Evolutionary conservation across 2,888 invertebrate genomes (phyloP).

Genomic region (Xestia rhomboidea): DNA sequence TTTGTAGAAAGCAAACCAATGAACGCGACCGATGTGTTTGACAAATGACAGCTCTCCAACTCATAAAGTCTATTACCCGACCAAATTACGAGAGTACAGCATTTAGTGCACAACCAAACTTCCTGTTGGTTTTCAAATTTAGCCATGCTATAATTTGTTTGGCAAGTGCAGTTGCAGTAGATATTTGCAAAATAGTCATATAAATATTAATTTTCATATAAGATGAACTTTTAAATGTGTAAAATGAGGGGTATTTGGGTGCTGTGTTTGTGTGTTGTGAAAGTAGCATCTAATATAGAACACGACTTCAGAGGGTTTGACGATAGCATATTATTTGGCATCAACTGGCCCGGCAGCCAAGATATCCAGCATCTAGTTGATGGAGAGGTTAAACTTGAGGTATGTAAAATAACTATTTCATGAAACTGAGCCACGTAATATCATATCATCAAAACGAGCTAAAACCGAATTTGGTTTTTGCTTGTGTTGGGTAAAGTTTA

Average conservation of each 20-base stretch:
- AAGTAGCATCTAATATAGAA: slow-evolving; percentile 78
- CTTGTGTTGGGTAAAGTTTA: neutral
- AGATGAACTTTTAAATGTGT: slow-evolving; percentile 62
- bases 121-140: slow-evolving; percentile 17
- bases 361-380: slow-evolving; percentile 76
- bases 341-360: slow-evolving; percentile 93
- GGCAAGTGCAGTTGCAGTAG: slow-evolving; percentile 1
- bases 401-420: slow-evolving; percentile 43
- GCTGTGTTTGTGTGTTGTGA: slow-evolving; percentile 73
- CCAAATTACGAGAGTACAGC: slow-evolving; percentile 51
- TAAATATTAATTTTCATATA: slow-evolving; percentile 42
- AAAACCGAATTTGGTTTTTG: neutral
- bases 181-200: neutral
- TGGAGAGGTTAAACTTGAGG: slow-evolving; percentile 75
- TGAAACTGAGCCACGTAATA: neutral
- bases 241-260: slow-evolving; percentile 77
- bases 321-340: slow-evolving; percentile 94
- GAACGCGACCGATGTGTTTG: slow-evolving; percentile 47
- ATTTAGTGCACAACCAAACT: neutral
- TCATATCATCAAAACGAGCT: neutral
- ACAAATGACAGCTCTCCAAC: slow-evolving; percentile 85
- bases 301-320: slow-evolving; percentile 95
- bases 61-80: slow-evolving; percentile 70
- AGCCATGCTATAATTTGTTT: slow-evolving; percentile 51
- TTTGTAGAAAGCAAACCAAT: neutral